phyloP scores from a whole-genome alignment of 2,888 invertebrate species.

The Drosophila planitibia region DNA sequence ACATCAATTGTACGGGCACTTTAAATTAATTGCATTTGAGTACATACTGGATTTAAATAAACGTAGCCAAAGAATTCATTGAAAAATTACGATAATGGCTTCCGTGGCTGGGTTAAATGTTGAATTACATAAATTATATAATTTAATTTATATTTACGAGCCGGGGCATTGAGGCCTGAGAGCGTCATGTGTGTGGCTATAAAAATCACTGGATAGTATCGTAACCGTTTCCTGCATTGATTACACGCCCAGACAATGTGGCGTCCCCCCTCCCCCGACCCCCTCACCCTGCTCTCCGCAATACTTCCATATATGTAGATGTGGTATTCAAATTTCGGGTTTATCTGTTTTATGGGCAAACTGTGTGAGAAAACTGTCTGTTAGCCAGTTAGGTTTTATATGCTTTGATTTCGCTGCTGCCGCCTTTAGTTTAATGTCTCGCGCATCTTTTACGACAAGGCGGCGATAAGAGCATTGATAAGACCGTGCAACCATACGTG shows the following conservation, averaged over 20 bases:
- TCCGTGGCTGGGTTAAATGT: conserved; percentile 64
- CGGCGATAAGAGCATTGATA: conserved; percentile 67
- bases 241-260: conserved; percentile 61
- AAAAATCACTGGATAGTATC: conserved; percentile 62
- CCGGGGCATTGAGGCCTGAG: conserved; percentile 22
- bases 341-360: conserved; percentile 75
- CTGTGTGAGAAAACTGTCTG: conserved; percentile 63
- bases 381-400: conserved; percentile 67
- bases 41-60: conserved; percentile 59
- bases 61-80: conserved; percentile 26
- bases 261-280: conserved; percentile 42
- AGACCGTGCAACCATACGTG: conserved; percentile 55
- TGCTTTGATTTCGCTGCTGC: conserved; percentile 64
- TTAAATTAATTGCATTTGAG: conserved; percentile 61
- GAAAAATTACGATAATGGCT: conserved; percentile 75
- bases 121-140: conserved; percentile 75
- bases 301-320: background rate
- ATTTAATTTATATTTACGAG: conserved; percentile 79
- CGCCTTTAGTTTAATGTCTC: conserved; percentile 68
- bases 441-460: conserved; percentile 68
- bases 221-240: conserved; percentile 69
- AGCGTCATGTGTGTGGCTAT: conserved; percentile 44
- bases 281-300: conserved; percentile 6
- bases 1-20: conserved; percentile 50
- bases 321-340: conserved; percentile 67